Conservation (phyloP, 2,797 vertebrate species). For the Falco rusticolus region DNA sequence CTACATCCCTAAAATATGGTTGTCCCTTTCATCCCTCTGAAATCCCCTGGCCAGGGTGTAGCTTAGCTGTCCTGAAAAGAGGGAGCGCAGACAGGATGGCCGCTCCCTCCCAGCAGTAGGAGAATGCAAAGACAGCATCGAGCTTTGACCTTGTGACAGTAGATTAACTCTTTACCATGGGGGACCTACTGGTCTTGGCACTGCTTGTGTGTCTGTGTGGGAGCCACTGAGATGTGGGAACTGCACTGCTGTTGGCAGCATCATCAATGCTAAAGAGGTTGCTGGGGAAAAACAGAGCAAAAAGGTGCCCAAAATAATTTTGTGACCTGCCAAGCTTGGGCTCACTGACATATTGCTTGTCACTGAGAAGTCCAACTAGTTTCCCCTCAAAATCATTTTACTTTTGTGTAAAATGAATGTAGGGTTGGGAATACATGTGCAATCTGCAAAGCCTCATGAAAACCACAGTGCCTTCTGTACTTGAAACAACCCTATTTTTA, state of each 20-base stretch:
- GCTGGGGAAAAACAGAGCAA: neutral
- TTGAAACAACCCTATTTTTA: neutral
- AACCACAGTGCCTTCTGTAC: neutral
- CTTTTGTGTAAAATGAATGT: neutral
- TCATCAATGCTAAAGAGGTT: neutral
- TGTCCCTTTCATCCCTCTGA: neutral
- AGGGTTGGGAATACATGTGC: neutral
- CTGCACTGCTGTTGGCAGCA: neutral
- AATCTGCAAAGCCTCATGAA: neutral
- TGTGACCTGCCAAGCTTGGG: neutral
- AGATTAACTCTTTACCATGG: neutral
- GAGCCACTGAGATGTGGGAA: neutral
- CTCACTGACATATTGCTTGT: neutral
- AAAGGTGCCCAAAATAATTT: neutral
- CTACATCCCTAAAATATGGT: neutral
- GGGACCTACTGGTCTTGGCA: neutral
- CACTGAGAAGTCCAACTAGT: neutral
- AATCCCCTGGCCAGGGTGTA: neutral
- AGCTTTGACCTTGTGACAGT: neutral
- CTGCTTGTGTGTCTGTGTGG: neutral
- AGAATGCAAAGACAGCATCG: neutral
- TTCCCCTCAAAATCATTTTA: neutral
- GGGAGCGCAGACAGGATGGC: neutral
- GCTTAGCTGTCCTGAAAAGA: neutral
- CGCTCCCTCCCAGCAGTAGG: neutral